A percentile compares a stretch with the other conserved stretches of the same genome.
Evolutionary conservation across 2,888 invertebrate genomes (phyloP).

Genomic region (Euplagia quadripunctaria): DNA sequence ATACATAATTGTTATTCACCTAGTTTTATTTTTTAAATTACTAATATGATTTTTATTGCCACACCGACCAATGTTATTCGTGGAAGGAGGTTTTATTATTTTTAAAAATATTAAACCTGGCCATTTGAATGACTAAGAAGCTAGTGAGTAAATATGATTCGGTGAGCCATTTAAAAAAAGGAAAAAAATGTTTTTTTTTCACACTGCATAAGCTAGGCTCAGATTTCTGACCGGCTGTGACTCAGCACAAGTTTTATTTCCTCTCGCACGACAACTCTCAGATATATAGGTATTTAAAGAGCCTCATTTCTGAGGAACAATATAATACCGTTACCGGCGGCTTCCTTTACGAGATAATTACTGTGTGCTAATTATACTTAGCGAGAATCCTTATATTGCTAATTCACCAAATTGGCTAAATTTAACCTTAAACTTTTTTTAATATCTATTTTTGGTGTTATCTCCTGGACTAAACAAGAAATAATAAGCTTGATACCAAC

Average conservation of each 20-base stretch:
- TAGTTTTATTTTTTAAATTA: slow-evolving; percentile 7
- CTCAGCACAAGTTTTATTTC: neutral
- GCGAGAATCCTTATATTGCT: neutral
- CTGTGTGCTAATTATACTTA: neutral
- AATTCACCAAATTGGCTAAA: neutral
- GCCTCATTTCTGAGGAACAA: neutral
- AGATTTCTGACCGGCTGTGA: neutral
- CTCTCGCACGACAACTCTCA: neutral
- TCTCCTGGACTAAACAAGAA: neutral
- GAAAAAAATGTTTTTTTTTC: neutral
- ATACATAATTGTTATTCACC: slow-evolving; percentile 15
- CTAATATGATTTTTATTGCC: slow-evolving; percentile 11
- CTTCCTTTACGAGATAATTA: neutral
- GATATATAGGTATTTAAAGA: neutral
- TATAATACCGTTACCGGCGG: neutral
- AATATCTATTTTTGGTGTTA: neutral
- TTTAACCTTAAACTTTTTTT: neutral
- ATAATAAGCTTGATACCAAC: too few species aligned
- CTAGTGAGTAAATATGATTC: neutral
- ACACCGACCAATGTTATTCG: neutral
- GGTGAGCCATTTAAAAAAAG: too few species aligned
- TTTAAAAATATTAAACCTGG: neutral
- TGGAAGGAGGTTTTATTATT: neutral
- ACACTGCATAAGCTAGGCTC: neutral
- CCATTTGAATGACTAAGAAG: neutral